Evolutionary conservation across 2,113 vertebrate species (phyloP).

Genomic region (Pseudorhombus dupliciocellatus): DNA sequence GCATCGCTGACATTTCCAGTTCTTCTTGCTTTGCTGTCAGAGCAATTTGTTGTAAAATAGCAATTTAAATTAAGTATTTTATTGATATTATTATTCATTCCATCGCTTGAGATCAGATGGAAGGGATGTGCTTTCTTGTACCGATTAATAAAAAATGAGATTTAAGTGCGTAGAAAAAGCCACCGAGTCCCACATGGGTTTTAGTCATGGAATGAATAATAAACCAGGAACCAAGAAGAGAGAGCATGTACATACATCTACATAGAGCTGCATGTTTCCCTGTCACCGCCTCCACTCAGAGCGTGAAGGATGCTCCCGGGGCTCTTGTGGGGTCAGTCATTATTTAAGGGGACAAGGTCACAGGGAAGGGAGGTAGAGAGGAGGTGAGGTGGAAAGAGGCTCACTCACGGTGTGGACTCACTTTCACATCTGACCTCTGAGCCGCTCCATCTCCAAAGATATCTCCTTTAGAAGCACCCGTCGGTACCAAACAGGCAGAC

Average conservation of each 20-base stretch:
- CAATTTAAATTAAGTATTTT: too few relatives aligned
- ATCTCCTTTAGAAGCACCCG: constrained; percentile 10
- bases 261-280: not conserved
- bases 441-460: not conserved
- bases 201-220: not conserved
- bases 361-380: constrained; percentile 6
- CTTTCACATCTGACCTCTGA: constrained; percentile 33
- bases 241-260: not conserved
- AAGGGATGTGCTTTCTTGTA: not conserved
- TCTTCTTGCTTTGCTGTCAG: too few relatives aligned
- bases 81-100: not conserved
- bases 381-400: not conserved
- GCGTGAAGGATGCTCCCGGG: not conserved
- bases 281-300: not conserved
- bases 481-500: constrained; percentile 17
- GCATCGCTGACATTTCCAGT: too few relatives aligned
- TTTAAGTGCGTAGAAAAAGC: not conserved
- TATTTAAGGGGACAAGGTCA: constrained; percentile 48
- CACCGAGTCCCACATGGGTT: not conserved
- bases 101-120: constrained; percentile 14
- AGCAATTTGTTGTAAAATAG: too few relatives aligned
- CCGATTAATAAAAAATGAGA: not conserved
- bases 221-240: not conserved
- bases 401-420: not conserved
- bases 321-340: constrained; percentile 6